phyloP scores from a whole-genome alignment of 2,888 invertebrate species.

The Marasmarcha lunaedactyla region DNA sequence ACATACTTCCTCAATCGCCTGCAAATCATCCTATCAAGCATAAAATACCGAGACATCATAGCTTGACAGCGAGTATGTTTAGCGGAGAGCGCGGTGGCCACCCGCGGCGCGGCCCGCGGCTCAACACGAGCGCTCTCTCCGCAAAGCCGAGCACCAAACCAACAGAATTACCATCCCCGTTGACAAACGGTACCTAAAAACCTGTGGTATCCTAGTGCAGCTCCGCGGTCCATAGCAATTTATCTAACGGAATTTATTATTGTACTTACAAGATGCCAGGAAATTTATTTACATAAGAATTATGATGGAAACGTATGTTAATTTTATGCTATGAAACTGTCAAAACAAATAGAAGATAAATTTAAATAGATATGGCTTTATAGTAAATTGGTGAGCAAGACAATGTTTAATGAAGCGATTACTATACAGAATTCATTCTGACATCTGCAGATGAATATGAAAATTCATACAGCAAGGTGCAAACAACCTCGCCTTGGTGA shows the following conservation, averaged over 20 bases:
- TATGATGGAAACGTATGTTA: too few relatives aligned
- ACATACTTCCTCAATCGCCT: slow-evolving; percentile 7
- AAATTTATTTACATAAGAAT: slow-evolving; percentile 14
- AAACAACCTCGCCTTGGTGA: too few relatives aligned
- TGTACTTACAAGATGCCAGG: slow-evolving; percentile 14
- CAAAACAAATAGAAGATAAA: too few relatives aligned
- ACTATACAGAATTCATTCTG: too few relatives aligned
- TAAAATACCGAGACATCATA: slow-evolving; percentile 32
- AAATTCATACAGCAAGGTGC: too few relatives aligned
- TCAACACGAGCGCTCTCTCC: slow-evolving; percentile 46
- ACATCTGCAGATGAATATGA: too few relatives aligned
- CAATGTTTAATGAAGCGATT: too few relatives aligned
- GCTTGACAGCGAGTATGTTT: slow-evolving; percentile 36
- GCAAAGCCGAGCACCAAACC: not conserved
- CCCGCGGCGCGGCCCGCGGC: slow-evolving; percentile 45
- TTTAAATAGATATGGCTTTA: too few relatives aligned
- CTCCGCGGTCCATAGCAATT: not conserved
- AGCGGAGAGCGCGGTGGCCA: slow-evolving; percentile 39
- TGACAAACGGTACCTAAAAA: not conserved
- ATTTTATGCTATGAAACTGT: too few relatives aligned
- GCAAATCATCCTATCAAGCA: slow-evolving; percentile 12
- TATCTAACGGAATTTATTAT: slow-evolving; percentile 18
- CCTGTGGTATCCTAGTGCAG: slow-evolving; percentile 1
- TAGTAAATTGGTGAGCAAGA: too few relatives aligned
- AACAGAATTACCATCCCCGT: slow-evolving; percentile 12